phyloP scores from a whole-genome alignment of 2,797 vertebrate genomes.

The Mycteria americana region DNA sequence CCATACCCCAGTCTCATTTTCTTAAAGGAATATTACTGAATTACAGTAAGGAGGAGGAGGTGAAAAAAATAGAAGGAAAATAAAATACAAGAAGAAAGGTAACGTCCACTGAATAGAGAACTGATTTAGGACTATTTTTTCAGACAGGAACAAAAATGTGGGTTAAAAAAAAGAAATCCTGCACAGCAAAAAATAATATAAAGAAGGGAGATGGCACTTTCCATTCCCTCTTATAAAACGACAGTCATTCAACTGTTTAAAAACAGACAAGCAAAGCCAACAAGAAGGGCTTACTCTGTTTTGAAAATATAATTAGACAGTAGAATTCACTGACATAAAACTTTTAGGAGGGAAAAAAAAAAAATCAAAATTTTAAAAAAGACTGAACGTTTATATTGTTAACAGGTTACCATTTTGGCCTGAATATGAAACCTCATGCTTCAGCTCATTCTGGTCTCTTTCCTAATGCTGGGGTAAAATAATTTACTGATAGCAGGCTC shows the following conservation, averaged over 20 bases:
- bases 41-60: not conserved
- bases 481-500: not conserved
- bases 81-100: not conserved
- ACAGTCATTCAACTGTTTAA: not conserved
- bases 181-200: not conserved
- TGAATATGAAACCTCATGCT: not conserved
- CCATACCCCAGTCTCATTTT: fast-evolving
- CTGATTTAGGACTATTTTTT: not conserved
- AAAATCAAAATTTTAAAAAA: not conserved
- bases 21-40: not conserved
- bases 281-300: not conserved
- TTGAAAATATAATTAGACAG: not conserved
- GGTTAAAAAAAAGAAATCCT: not conserved
- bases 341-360: not conserved
- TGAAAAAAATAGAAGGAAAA: not conserved
- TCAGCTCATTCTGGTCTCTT: not conserved
- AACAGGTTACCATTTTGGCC: not conserved
- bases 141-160: not conserved
- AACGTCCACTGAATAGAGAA: not conserved
- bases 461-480: not conserved
- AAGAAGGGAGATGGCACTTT: not conserved
- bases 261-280: not conserved
- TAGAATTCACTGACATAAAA: not conserved
- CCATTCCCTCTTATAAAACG: not conserved
- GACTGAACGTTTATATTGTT: not conserved